Percentiles rank a stretch among this genome's conserved stretches.
These are phyloP conservation scores for Macropus fuliginosus DNA, from an alignment of 2,797 vertebrate species.

Conservation along the genomic window DNA sequence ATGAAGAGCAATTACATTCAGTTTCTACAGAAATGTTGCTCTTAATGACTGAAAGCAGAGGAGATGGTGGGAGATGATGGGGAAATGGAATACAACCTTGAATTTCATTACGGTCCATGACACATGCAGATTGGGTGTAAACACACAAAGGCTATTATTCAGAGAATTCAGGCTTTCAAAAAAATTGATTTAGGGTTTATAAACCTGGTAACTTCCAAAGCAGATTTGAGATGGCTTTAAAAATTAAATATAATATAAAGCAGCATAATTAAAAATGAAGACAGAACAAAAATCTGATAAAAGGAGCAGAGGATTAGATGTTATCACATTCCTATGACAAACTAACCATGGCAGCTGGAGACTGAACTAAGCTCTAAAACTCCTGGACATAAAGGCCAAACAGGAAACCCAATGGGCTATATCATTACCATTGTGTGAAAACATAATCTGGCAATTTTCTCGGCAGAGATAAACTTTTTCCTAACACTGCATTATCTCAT, in stretches of 20 bases:
- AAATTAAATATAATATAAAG: conserved; percentile 9
- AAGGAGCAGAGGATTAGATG: conserved; percentile 16
- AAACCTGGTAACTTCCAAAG: background rate
- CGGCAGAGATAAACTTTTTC: background rate
- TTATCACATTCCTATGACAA: conserved; percentile 2
- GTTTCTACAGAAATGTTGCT: background rate
- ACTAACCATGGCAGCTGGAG: background rate
- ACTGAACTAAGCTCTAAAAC: conserved; percentile 12
- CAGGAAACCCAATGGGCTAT: background rate
- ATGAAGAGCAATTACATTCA: conserved; percentile 1
- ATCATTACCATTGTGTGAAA: conserved; percentile 13
- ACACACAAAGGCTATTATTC: conserved; percentile 5
- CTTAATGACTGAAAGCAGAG: background rate
- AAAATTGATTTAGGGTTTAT: background rate
- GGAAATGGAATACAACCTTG: background rate
- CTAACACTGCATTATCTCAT: conserved; percentile 3
- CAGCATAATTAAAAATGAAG: conserved; percentile 26
- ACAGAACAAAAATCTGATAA: conserved; percentile 33
- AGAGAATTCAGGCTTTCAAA: conserved; percentile 30
- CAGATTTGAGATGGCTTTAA: conserved; percentile 17
- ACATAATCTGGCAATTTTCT: background rate
- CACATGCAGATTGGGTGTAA: background rate
- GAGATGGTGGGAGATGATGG: background rate
- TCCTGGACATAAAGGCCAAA: background rate
- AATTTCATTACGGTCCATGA: background rate